Evolutionary conservation across 2,113 vertebrate genomes (phyloP), one percentile per base, ranked within the genome.

Genomic region (Chaetodon trifascialis): DNA sequence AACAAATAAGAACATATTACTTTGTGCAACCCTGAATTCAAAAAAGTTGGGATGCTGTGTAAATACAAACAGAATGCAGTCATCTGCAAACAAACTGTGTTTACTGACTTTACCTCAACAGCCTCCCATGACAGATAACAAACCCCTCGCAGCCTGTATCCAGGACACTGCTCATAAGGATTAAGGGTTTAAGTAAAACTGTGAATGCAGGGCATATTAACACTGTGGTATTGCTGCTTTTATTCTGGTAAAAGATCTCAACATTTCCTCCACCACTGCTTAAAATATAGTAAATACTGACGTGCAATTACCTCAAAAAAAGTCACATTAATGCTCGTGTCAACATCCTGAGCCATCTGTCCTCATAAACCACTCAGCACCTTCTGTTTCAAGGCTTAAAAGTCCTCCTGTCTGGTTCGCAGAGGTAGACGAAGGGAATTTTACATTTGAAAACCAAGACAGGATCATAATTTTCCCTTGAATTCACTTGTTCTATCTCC

Each of bases 371-470:
- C 49, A 38, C 19, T 42, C 12, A 16, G n/a, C 3, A 9, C 15
- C 58, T 14, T 23, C 58, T 19, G 5, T 55, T 30, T 65, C 23
- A 54, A 51, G 16, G 30, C 34, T n/a, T n/a, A 7, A 38, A 42
- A 38, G 21, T 17, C 71, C 11, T 52, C 2, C 36, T 44, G 44
- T 42, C 60, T 49, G 5, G 30, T 69, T 38, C 46, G 40, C 56
- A 55, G 46, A 49, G 19, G 38, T 15, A 19, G 21, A 23, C 14
- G 21, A 9, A 72, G 15, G 40, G 78, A 47, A 73, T 66, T 80
- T 66, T 40, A 66, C 38, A 80, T 73, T 10, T 38, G 4, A 56
- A 21, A 80, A 66, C 46, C 51, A 14, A 66, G 55, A 30, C 16
- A 4, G 38, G 49, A 64, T 49, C 38, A 49, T 15, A 75, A 40